phyloP scores from a whole-genome alignment of 1,140 invertebrate genomes.

The Eupristina koningsbergeri region DNA sequence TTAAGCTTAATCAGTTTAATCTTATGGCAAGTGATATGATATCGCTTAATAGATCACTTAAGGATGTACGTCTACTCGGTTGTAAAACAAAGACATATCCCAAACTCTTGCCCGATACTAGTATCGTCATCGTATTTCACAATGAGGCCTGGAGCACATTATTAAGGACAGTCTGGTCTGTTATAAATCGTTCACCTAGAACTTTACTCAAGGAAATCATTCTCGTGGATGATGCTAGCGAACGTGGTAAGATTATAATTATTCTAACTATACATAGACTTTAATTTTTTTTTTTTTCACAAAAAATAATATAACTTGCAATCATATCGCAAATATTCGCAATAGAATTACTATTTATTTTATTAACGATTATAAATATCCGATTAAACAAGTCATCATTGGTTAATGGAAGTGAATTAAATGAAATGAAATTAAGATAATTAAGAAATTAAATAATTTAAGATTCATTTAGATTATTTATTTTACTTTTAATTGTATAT shows the following conservation, averaged over 20 bases:
- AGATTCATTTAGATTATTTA: too few relatives aligned
- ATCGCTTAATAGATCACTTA: slow-evolving; percentile 94
- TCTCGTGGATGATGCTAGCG: slow-evolving; percentile 95
- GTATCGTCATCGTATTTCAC: slow-evolving; percentile 97
- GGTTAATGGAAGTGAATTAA: too few relatives aligned
- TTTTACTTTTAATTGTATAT: too few relatives aligned
- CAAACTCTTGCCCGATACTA: slow-evolving; percentile 87
- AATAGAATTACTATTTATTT: too few relatives aligned
- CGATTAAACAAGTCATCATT: too few relatives aligned
- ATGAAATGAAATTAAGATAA: too few relatives aligned
- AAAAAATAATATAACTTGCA: too few relatives aligned
- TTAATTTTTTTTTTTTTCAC: too few relatives aligned
- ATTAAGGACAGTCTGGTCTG: slow-evolving; percentile 95
- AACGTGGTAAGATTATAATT: slow-evolving; percentile 78
- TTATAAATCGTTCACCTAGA: slow-evolving; percentile 92
- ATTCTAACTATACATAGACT: neutral
- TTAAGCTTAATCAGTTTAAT: slow-evolving; percentile 99
- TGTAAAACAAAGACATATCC: slow-evolving; percentile 86
- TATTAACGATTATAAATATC: too few relatives aligned
- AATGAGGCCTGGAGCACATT: slow-evolving; percentile 98
- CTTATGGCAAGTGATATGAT: slow-evolving; percentile 98
- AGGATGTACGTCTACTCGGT: slow-evolving; percentile 92
- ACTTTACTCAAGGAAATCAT: slow-evolving; percentile 94
- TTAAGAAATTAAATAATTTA: too few relatives aligned
- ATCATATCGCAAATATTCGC: too few relatives aligned